These are phyloP conservation scores for Caenorhabditis afra DNA, from an alignment of 2,888 invertebrate species.

Conservation along the genomic window DNA sequence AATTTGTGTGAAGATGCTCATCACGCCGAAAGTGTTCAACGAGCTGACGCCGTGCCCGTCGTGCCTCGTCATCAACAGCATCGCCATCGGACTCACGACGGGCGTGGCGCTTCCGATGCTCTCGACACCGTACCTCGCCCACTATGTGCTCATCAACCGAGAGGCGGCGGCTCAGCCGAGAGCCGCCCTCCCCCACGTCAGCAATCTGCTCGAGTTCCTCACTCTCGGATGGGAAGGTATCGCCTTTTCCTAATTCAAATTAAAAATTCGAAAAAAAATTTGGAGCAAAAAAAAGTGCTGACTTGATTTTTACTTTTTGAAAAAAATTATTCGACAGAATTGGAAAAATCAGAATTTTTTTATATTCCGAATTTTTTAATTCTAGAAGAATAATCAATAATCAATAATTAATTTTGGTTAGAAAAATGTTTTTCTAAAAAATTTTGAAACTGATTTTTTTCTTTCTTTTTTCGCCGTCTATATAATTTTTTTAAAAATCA, in stretches of 20 bases:
- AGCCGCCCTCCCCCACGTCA: conserved; percentile 30
- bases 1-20: conserved; percentile 38
- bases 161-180: conserved; percentile 17
- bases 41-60: conserved; percentile 64
- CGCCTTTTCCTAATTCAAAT: not conserved
- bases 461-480: too few species aligned
- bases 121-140: conserved; percentile 72
- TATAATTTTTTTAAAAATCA: too few species aligned
- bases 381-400: too few species aligned
- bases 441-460: too few species aligned
- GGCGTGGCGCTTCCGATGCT: conserved; percentile 73
- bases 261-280: not conserved
- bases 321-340: conserved; percentile 1
- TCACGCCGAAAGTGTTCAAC: conserved; percentile 59
- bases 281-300: not conserved
- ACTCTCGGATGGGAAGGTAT: conserved; percentile 62
- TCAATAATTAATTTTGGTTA: too few species aligned
- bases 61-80: conserved; percentile 58
- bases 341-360: too few species aligned
- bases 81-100: conserved; percentile 65
- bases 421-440: too few species aligned
- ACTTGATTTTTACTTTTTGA: not conserved
- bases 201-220: conserved; percentile 65
- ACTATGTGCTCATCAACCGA: conserved; percentile 67
- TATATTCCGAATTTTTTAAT: too few species aligned